A percentile compares a stretch with the other conserved stretches of the same genome.
These are phyloP conservation scores for Pollachius pollachius DNA, from an alignment of 2,113 vertebrate species.

Conservation along the genomic window DNA sequence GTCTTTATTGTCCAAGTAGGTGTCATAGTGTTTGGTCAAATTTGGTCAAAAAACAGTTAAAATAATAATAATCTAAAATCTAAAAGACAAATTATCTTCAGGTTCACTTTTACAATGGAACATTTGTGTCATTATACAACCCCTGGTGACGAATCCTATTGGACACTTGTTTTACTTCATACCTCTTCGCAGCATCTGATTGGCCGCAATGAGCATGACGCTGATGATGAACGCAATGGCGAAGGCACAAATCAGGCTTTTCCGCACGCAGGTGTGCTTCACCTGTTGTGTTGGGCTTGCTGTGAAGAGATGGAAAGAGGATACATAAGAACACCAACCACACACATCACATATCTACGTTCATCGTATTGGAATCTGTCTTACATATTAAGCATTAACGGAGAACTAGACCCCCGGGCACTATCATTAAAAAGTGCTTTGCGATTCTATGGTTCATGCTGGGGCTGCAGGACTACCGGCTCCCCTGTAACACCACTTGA, in stretches of 20 bases:
- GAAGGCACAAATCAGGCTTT: conserved; percentile 97
- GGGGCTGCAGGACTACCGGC: no score
- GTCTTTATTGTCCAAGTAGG: conserved; percentile 19
- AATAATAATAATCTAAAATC: conserved; percentile 17
- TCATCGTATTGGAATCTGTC: background rate
- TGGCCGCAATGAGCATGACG: conserved; percentile 96
- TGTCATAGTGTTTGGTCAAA: conserved; percentile 3
- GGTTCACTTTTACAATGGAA: conserved; percentile 27
- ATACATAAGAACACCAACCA: background rate
- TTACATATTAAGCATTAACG: background rate
- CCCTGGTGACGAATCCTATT: conserved; percentile 4
- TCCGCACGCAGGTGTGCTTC: conserved; percentile 95
- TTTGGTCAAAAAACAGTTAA: background rate
- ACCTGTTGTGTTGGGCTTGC: conserved; percentile 95
- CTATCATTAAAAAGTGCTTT: no score
- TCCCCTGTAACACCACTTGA: no score
- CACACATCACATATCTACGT: no score
- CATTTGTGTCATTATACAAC: conserved; percentile 7
- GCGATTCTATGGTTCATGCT: no score
- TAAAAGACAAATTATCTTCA: conserved; percentile 33
- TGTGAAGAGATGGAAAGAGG: conserved; percentile 43
- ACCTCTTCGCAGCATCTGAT: conserved; percentile 96
- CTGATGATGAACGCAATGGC: conserved; percentile 98
- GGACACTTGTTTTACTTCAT: conserved; percentile 83
- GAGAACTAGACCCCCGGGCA: background rate